phyloP scores from a whole-genome alignment of 2,888 invertebrate species.

The Dolichopus griseipennis region DNA sequence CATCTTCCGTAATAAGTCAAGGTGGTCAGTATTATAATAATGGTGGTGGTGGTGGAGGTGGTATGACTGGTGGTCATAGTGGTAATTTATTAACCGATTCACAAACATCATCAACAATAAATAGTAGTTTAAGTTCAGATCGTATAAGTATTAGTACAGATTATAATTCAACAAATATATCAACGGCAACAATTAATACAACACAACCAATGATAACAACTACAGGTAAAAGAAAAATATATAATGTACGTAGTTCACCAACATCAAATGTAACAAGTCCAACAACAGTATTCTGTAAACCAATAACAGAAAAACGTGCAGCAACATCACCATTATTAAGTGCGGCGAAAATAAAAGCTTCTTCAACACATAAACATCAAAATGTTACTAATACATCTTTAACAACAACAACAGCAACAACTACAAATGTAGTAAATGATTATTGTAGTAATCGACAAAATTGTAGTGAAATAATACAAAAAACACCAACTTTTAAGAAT shows the following conservation, averaged over 20 bases:
- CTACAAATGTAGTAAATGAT: constrained; percentile 16
- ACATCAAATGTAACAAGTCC: constrained; percentile 10
- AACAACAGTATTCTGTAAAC: constrained; percentile 11
- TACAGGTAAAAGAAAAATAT: constrained; percentile 13
- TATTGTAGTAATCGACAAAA: constrained; percentile 11
- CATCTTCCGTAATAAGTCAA: constrained; percentile 29
- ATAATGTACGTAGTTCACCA: background rate
- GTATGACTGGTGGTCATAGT: constrained; percentile 20
- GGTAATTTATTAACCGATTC: constrained; percentile 29
- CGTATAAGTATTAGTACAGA: constrained; percentile 31
- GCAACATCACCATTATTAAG: background rate
- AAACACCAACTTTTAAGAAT: constrained; percentile 23
- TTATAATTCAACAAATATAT: constrained; percentile 25
- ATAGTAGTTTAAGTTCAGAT: constrained; percentile 30
- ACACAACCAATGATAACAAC: background rate
- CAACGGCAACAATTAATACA: constrained; percentile 16
- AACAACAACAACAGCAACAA: constrained; percentile 21
- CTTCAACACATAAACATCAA: constrained; percentile 16
- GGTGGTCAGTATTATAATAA: constrained; percentile 19
- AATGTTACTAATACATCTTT: background rate
- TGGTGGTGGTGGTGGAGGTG: background rate
- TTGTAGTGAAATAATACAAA: constrained; percentile 13
- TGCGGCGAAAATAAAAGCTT: constrained; percentile 14
- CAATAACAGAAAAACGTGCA: constrained; percentile 18
- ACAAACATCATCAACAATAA: constrained; percentile 34